phyloP scores from a whole-genome alignment of 1,140 invertebrate species.

The Trichonephila clavipes region DNA sequence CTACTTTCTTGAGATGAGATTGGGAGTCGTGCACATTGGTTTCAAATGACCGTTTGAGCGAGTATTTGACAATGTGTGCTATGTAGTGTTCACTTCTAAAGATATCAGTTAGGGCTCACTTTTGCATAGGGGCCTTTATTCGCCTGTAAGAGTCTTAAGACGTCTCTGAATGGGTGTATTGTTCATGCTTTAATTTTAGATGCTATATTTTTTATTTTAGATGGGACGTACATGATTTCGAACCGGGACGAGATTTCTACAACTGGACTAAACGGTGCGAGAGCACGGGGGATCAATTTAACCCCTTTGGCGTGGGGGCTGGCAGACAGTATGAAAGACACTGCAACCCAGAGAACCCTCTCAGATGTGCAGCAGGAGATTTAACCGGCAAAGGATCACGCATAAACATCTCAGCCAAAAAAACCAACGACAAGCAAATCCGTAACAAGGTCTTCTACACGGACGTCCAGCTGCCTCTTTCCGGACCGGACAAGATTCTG shows the following conservation, averaged over 20 bases:
- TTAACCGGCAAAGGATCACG: conserved; percentile 84
- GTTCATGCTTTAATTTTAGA: too few relatives aligned
- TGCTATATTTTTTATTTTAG: background rate
- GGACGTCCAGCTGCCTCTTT: conserved; percentile 87
- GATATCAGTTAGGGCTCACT: too few relatives aligned
- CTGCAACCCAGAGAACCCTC: conserved; percentile 80
- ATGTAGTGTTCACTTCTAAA: too few relatives aligned
- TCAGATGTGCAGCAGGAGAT: conserved; percentile 83
- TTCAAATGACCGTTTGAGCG: too few relatives aligned
- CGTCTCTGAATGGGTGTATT: too few relatives aligned
- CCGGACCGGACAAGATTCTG: conserved; percentile 87
- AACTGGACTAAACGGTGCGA: conserved; percentile 90
- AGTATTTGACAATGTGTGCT: too few relatives aligned
- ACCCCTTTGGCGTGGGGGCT: conserved; percentile 87
- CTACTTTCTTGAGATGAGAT: too few relatives aligned
- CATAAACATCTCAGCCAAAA: conserved; percentile 76
- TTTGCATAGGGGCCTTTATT: too few relatives aligned
- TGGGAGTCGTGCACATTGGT: too few relatives aligned
- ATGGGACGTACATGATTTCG: conserved; percentile 85
- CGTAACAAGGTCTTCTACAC: conserved; percentile 78
- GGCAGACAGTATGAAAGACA: conserved; percentile 77
- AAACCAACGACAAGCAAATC: conserved; percentile 33
- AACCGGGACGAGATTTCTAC: conserved; percentile 91
- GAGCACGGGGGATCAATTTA: conserved; percentile 89
- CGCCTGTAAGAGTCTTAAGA: too few relatives aligned